A percentile compares a stretch with the other conserved stretches of the same genome.
These are phyloP conservation scores for Anolis carolinensis DNA, from an alignment of 2,113 vertebrate genomes.

Conservation along the genomic window DNA sequence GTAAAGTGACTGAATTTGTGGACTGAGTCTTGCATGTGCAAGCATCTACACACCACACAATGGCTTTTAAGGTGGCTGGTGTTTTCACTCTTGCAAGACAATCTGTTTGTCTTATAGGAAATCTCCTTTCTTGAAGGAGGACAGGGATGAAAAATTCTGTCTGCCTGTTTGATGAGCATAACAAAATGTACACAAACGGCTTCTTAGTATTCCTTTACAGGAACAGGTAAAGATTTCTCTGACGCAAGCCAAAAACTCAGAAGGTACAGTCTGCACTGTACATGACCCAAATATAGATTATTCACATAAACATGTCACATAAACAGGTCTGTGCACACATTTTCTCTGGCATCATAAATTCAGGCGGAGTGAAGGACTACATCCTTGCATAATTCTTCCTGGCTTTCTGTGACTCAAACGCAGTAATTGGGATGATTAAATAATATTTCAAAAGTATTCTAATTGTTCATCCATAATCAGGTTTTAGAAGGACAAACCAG, in stretches of 20 bases:
- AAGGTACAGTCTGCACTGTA: slow-evolving; percentile 46
- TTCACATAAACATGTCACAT: slow-evolving; percentile 64
- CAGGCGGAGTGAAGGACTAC: slow-evolving; percentile 51
- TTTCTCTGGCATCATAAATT: slow-evolving; percentile 57
- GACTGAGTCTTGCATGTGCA: slow-evolving; percentile 29
- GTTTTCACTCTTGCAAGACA: slow-evolving; percentile 58
- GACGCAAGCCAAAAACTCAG: slow-evolving; percentile 13
- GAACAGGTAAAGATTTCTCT: slow-evolving; percentile 63
- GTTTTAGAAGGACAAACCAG: slow-evolving; percentile 66
- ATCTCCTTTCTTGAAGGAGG: background rate
- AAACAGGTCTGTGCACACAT: slow-evolving; percentile 54
- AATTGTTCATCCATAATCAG: slow-evolving; percentile 67
- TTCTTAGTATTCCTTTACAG: slow-evolving; percentile 47
- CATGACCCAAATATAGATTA: slow-evolving; percentile 65
- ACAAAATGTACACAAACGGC: slow-evolving; percentile 51
- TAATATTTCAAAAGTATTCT: slow-evolving; percentile 69
- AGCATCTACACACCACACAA: background rate
- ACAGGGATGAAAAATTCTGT: slow-evolving; percentile 32
- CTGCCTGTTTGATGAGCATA: slow-evolving; percentile 46
- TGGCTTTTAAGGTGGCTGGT: background rate
- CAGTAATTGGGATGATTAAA: slow-evolving; percentile 65
- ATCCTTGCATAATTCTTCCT: slow-evolving; percentile 64
- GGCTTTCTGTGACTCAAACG: slow-evolving; percentile 71
- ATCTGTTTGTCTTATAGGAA: slow-evolving; percentile 46
- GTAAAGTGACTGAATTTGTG: background rate